Base-by-base conservation (phyloP, 2,797 vertebrate species). In the Chrysolophus pictus region DNA sequence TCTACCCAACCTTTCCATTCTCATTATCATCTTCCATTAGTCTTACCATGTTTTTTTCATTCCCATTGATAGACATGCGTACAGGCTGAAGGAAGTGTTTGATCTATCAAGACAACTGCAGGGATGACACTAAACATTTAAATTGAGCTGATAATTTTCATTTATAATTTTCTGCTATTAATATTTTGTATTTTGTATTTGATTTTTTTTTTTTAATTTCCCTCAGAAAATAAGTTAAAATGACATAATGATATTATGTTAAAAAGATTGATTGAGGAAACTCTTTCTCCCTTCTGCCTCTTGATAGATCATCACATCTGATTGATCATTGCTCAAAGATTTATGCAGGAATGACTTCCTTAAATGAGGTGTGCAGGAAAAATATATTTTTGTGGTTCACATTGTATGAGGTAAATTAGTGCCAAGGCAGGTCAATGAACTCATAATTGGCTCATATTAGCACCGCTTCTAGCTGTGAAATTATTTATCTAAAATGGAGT, bases 361-460 rank as follows among this genome's bases (percentile, higher is more conserved):
- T 68, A 79, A 92, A 84, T 81, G 49, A 85, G 49, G 83, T 55
- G 24, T 55, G 26, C 49, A 87, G 35, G 53, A 85, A 18, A 75
- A 18, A 5, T 72, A 75, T 28, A 39, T 92, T 82, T 82, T 82
- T 37, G 55, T 84, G 4, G 87, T 73, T 93, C 2, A 2, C 88
- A 29, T 60, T 82, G 56, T 2, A 2, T 76, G 65, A 63, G 15
- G 33, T 67, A 89, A 87, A 88, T 91, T 92, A 90, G 31, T 83
- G 49, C 19, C 53, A 74, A 55, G 26, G 14, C 35, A 91, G 73
- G 84, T 87, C 86, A 96, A 33, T 55, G 68, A 87, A 79, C 42
- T 68, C 37, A 60, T 80, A 92, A 89, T 84, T 95, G 44, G 6
- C 26, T 93, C 65, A 84, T 80, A 91, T 90, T 87, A 93, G 73